These are phyloP conservation scores for Nasalis larvatus DNA, from an alignment of 2,113 vertebrate species.

Conservation along the genomic window DNA sequence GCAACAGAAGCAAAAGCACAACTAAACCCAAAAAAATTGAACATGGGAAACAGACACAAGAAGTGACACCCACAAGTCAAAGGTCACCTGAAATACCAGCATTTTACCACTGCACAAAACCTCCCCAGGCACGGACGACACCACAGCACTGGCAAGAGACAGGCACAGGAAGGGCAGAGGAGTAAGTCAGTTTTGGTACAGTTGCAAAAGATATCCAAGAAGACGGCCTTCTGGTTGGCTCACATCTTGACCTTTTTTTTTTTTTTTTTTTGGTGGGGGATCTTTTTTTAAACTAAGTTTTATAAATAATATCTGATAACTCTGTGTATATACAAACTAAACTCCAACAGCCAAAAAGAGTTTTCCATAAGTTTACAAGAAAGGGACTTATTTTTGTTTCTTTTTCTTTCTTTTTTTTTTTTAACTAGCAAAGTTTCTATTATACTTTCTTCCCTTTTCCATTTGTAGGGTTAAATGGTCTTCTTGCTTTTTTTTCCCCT, in stretches of 20 bases:
- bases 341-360: slow-evolving; percentile 93
- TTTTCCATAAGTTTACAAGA: slow-evolving; percentile 91
- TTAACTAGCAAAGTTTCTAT: slow-evolving; percentile 92
- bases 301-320: slow-evolving; percentile 95
- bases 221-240: slow-evolving; percentile 67
- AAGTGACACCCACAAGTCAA: slow-evolving; percentile 78
- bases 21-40: slow-evolving; percentile 51
- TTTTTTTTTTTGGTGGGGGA: slow-evolving; percentile 19
- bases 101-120: slow-evolving; percentile 78
- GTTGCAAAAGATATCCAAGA: slow-evolving; percentile 97
- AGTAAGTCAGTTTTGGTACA: slow-evolving; percentile 99
- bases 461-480: slow-evolving; percentile 87
- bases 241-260: slow-evolving; percentile 80
- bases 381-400: slow-evolving; percentile 87
- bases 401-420: slow-evolving; percentile 78
- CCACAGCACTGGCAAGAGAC: slow-evolving; percentile 75
- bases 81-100: slow-evolving; percentile 83
- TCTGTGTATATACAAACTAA: slow-evolving; percentile 94
- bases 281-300: slow-evolving; percentile 90
- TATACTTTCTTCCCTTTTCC: slow-evolving; percentile 86
- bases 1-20: slow-evolving; percentile 61
- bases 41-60: slow-evolving; percentile 52
- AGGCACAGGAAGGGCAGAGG: slow-evolving; percentile 87
- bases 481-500: slow-evolving; percentile 82
- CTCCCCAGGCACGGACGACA: slow-evolving; percentile 78